Evolutionary conservation across 2,113 vertebrate species (phyloP).

Genomic region (Tyto alba): DNA sequence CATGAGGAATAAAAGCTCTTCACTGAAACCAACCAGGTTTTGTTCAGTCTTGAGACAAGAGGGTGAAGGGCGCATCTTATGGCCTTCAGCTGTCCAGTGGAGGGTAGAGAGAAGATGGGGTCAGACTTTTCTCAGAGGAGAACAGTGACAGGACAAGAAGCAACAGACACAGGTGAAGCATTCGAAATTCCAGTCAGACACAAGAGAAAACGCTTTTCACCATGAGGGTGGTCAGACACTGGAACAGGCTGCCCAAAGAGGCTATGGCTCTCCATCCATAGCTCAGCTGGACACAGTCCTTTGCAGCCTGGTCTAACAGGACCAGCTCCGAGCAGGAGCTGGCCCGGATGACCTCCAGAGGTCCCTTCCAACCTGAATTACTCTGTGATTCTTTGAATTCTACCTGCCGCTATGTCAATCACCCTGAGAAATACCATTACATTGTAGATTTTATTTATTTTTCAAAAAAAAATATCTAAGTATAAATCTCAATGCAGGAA

Average conservation of each 20-base stretch:
- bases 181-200: neutral
- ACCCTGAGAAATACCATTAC: neutral
- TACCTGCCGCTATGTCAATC: neutral
- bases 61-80: neutral
- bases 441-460: neutral
- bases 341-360: neutral
- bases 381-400: neutral
- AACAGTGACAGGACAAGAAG: neutral
- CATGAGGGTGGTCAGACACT: neutral
- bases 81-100: neutral
- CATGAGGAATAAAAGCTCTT: neutral
- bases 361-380: neutral
- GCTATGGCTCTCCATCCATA: neutral
- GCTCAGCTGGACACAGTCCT: neutral
- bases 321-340: neutral
- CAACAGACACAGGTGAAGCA: neutral
- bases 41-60: neutral
- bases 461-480: neutral
- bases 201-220: neutral
- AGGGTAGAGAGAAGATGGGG: neutral
- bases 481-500: neutral
- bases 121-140: neutral
- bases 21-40: neutral
- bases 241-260: neutral
- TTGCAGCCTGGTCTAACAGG: neutral